Percentiles rank a stretch among this genome's conserved stretches.
Evolutionary conservation across 1,140 invertebrate genomes (phyloP).

Genomic region (Papilio helenus): DNA sequence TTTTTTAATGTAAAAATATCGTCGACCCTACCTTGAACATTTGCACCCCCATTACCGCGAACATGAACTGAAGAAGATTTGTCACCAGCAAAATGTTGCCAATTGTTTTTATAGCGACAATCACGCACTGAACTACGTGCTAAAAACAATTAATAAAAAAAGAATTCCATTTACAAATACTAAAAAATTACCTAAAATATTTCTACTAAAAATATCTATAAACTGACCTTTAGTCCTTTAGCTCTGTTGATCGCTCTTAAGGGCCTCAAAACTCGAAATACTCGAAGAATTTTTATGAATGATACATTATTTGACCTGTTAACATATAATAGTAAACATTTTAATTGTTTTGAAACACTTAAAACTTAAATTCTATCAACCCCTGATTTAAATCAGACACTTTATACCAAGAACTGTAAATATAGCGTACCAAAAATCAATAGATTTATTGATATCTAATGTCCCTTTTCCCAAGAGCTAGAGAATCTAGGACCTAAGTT

Average conservation of each 20-base stretch:
- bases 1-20: neutral
- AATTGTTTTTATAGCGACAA: constrained; percentile 99
- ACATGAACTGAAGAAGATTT: constrained; percentile 99
- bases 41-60: constrained; percentile 99
- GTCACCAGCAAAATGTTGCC: constrained; percentile 99
- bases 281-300: constrained; percentile 95
- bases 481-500: too few species aligned
- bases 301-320: constrained; percentile 56
- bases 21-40: constrained; percentile 96
- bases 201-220: constrained; percentile 30
- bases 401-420: neutral
- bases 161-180: constrained; percentile 54
- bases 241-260: constrained; percentile 99
- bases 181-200: constrained; percentile 33
- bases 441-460: too few species aligned
- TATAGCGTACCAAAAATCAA: too few species aligned
- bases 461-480: too few species aligned
- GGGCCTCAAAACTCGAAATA: constrained; percentile 98
- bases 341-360: neutral
- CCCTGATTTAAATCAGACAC: too few species aligned
- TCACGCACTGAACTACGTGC: constrained; percentile 99
- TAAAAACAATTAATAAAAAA: constrained; percentile 79
- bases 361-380: neutral
- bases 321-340: constrained; percentile 4
- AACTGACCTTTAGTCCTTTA: constrained; percentile 98